Conservation (phyloP, 2,797 vertebrate genomes). For the Clamator glandarius region DNA sequence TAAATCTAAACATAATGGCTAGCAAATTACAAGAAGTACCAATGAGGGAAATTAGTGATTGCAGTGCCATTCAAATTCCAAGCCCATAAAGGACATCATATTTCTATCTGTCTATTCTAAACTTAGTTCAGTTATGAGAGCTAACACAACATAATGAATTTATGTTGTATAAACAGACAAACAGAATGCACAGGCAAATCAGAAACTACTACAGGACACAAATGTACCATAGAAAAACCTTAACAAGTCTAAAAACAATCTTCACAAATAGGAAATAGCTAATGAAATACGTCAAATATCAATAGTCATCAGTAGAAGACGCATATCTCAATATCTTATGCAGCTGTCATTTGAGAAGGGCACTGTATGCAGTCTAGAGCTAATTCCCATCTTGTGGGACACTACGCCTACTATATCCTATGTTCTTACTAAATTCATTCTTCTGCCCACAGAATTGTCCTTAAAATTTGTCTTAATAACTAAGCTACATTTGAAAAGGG, state of each 20-base stretch:
- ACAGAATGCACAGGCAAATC: neutral
- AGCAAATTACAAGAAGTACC: neutral
- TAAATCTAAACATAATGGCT: neutral
- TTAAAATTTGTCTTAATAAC: neutral
- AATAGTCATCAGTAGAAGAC: neutral
- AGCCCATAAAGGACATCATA: fast-evolving
- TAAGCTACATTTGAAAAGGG: neutral
- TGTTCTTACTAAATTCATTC: neutral
- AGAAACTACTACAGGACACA: neutral
- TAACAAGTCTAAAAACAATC: neutral
- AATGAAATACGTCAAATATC: neutral
- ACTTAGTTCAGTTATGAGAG: neutral
- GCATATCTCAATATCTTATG: neutral
- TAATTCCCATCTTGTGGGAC: neutral
- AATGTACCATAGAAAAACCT: neutral
- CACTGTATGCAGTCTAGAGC: neutral
- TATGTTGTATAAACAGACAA: neutral
- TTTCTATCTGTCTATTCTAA: neutral
- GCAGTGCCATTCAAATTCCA: neutral
- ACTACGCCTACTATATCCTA: fast-evolving
- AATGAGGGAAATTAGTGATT: neutral
- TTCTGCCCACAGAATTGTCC: neutral
- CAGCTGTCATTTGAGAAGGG: neutral
- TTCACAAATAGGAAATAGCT: neutral
- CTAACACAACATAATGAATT: neutral